A percentile compares a stretch with the other conserved stretches of the same genome.
Evolutionary conservation across 2,888 invertebrate genomes (phyloP).

Genomic region (Epiblema foenella): DNA sequence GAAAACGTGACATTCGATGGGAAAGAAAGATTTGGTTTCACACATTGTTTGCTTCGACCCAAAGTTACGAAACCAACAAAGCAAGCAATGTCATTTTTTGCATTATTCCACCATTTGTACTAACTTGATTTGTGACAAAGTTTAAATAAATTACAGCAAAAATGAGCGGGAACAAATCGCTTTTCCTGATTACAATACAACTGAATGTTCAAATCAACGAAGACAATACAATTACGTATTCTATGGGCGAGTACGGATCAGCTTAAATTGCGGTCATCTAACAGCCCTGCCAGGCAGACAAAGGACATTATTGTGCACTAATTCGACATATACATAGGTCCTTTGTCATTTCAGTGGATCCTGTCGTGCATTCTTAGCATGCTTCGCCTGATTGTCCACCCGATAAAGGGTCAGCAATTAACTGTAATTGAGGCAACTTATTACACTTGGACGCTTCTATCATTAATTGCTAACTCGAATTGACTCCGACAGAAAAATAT

Average conservation of each 20-base stretch:
- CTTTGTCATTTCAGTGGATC: constrained; percentile 51
- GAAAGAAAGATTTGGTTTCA: constrained; percentile 1
- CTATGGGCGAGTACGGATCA: constrained; percentile 15
- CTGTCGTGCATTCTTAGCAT: constrained; percentile 63
- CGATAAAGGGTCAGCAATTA: constrained; percentile 63
- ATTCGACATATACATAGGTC: constrained; percentile 10
- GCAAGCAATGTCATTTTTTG: not conserved
- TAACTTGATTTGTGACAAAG: too few relatives aligned
- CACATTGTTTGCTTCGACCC: not conserved
- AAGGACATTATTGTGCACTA: not conserved
- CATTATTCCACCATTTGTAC: too few relatives aligned
- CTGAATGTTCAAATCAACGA: constrained; percentile 22
- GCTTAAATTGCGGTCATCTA: constrained; percentile 23
- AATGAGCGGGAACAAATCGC: constrained; percentile 5
- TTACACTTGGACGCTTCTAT: constrained; percentile 26
- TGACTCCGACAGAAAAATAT: constrained; percentile 26
- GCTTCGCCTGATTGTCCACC: constrained; percentile 62
- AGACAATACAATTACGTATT: constrained; percentile 11
- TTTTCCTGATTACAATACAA: not conserved
- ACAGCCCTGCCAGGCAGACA: not conserved
- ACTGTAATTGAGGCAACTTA: constrained; percentile 38
- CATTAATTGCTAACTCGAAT: constrained; percentile 18
- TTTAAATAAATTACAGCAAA: not conserved
- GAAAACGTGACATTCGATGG: constrained; percentile 17
- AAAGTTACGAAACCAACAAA: constrained; percentile 1